These are phyloP conservation scores for Pseudochaenichthys georgianus DNA, from an alignment of 2,797 vertebrate genomes.

Conservation along the genomic window DNA sequence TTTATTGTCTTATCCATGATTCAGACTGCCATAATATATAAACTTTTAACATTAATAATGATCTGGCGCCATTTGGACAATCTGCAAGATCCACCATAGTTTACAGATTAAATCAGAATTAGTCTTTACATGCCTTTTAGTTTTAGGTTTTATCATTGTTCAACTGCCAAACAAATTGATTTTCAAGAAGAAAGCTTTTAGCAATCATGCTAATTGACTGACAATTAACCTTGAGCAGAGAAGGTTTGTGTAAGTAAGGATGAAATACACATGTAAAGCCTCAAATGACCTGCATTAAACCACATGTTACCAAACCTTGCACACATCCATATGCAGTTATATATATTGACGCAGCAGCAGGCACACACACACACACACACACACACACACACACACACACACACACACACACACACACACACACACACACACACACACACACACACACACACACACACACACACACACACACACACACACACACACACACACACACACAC, in stretches of 20 bases:
- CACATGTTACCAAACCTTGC: background rate
- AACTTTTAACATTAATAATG: background rate
- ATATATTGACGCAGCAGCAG: background rate
- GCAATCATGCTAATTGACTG: background rate
- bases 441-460: background rate
- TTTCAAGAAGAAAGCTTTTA: too few species aligned
- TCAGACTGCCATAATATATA: background rate
- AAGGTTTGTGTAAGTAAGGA: conserved; percentile 1
- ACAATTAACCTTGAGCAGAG: background rate
- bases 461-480: background rate
- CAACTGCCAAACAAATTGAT: too few species aligned
- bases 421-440: background rate
- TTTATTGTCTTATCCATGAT: background rate
- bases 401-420: background rate
- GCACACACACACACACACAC: background rate
- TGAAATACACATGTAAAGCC: background rate
- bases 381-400: background rate
- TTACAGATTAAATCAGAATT: background rate
- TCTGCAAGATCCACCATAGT: background rate
- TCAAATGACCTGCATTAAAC: background rate
- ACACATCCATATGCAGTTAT: background rate
- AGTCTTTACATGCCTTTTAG: background rate
- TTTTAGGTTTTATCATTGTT: too few species aligned
- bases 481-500: background rate
- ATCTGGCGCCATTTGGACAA: background rate